A percentile compares a stretch with the other conserved stretches of the same genome.
Evolutionary conservation across 2,888 invertebrate species (phyloP).

Genomic region (Orchesella flavescens): DNA sequence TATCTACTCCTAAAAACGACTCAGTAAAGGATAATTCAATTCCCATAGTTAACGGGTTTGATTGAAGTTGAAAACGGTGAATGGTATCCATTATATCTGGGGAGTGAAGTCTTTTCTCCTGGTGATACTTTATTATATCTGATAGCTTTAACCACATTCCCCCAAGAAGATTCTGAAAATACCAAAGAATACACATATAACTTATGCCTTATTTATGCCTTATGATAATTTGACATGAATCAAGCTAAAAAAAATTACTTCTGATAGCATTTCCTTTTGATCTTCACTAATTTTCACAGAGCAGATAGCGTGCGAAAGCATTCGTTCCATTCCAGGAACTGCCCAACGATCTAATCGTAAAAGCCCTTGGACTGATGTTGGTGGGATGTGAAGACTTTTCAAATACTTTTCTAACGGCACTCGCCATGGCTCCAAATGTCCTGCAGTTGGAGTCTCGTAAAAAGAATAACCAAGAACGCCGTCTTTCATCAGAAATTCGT

Average conservation of each 20-base stretch:
- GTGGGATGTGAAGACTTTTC: conserved; percentile 39
- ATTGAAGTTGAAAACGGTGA: conserved; percentile 43
- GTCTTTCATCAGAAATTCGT: conserved; percentile 18
- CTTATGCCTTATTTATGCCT: neutral
- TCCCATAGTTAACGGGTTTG: conserved; percentile 56
- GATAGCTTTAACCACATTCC: conserved; percentile 60
- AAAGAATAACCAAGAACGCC: conserved; percentile 31
- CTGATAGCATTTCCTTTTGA: conserved; percentile 27
- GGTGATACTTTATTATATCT: conserved; percentile 36
- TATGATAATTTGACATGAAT: too few relatives aligned
- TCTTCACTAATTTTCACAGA: conserved; percentile 53
- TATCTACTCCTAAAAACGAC: conserved; percentile 59
- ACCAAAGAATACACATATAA: neutral
- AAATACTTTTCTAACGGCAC: conserved; percentile 60
- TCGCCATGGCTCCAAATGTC: conserved; percentile 56
- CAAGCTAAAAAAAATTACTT: conserved; percentile 39
- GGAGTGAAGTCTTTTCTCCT: conserved; percentile 55
- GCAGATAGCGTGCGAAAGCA: conserved; percentile 64
- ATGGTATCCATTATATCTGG: conserved; percentile 67
- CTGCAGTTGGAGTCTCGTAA: conserved; percentile 39
- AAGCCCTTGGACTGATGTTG: conserved; percentile 57
- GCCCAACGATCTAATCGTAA: conserved; percentile 67
- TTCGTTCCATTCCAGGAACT: conserved; percentile 63
- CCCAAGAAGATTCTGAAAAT: conserved; percentile 45
- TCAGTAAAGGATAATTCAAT: conserved; percentile 57